Conservation (phyloP, 2,113 vertebrate species). For the Phyllopteryx taeniolatus region DNA sequence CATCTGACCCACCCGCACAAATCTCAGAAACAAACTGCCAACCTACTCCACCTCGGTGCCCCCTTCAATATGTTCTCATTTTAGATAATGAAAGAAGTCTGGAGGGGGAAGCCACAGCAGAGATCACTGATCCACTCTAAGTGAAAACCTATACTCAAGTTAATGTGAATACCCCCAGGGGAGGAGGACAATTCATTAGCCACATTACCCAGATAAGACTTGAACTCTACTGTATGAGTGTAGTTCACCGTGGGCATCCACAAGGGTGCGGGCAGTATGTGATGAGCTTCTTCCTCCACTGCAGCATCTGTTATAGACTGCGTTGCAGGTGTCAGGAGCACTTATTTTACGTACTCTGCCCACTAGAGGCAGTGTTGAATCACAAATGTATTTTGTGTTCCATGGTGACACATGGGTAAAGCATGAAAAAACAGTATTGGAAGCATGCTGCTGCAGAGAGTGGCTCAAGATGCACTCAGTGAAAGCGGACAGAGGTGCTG, state of each 20-base stretch:
- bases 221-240: constrained; percentile 59
- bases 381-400: constrained; percentile 39
- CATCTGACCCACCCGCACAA: constrained; percentile 49
- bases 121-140: constrained; percentile 73
- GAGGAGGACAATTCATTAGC: constrained; percentile 72
- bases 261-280: constrained; percentile 38
- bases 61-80: constrained; percentile 66
- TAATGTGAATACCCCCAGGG: constrained; percentile 70
- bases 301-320: constrained; percentile 41
- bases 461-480: constrained; percentile 28
- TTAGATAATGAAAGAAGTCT: constrained; percentile 72
- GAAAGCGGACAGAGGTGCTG: constrained; percentile 27
- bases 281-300: constrained; percentile 45
- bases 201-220: constrained; percentile 68
- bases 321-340: constrained; percentile 50
- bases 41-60: constrained; percentile 56
- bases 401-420: constrained; percentile 36
- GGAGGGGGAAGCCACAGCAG: constrained; percentile 64
- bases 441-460: constrained; percentile 31
- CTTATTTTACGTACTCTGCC: constrained; percentile 26
- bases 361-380: constrained; percentile 72
- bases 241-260: constrained; percentile 54
- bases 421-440: constrained; percentile 42
- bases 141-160: constrained; percentile 77
- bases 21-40: constrained; percentile 25